These are phyloP conservation scores for Psix sp. DNA, from an alignment of 1,140 invertebrate species.

Conservation along the genomic window DNA sequence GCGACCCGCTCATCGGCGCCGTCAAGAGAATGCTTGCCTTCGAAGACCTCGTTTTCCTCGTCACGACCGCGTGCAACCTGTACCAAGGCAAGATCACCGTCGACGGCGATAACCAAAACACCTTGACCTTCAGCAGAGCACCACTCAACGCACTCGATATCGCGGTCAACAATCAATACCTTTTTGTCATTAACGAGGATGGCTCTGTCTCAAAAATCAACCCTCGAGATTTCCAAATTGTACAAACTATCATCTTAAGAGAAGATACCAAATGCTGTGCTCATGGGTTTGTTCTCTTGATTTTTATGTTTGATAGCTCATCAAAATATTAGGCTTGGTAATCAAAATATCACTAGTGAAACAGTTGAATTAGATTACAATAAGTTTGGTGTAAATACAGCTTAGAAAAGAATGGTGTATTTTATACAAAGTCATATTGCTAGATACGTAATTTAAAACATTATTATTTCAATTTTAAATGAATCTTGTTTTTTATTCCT, in stretches of 20 bases:
- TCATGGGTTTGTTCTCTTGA: slow-evolving; percentile 78
- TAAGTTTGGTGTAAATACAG: too few relatives aligned
- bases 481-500: too few relatives aligned
- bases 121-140: slow-evolving; percentile 59
- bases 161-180: slow-evolving; percentile 78
- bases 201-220: slow-evolving; percentile 80
- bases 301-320: too few relatives aligned
- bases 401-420: too few relatives aligned
- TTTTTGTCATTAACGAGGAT: slow-evolving; percentile 81
- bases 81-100: slow-evolving; percentile 66
- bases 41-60: slow-evolving; percentile 68
- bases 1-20: slow-evolving; percentile 65
- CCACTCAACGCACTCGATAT: slow-evolving; percentile 79
- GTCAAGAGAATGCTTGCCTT: slow-evolving; percentile 67
- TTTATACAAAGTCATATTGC: too few relatives aligned
- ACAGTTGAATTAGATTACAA: too few relatives aligned
- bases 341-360: too few relatives aligned
- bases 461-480: too few relatives aligned
- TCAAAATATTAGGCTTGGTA: too few relatives aligned
- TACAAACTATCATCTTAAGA: slow-evolving; percentile 80
- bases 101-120: slow-evolving; percentile 20
- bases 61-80: slow-evolving; percentile 66
- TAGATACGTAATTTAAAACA: too few relatives aligned
- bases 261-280: slow-evolving; percentile 81
- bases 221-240: slow-evolving; percentile 76